phyloP scores from a whole-genome alignment of 2,888 invertebrate species.

The Idaea aversata region DNA sequence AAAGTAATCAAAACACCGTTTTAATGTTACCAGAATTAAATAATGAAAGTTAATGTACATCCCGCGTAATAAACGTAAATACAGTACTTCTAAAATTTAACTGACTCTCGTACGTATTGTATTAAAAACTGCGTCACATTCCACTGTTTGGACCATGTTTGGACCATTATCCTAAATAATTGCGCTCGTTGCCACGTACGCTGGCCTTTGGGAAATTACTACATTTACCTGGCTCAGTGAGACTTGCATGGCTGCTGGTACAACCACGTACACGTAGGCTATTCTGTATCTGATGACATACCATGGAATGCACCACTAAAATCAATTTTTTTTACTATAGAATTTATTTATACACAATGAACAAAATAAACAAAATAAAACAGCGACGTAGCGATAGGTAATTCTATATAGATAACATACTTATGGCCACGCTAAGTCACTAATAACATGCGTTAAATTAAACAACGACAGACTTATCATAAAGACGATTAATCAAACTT shows the following conservation, averaged over 20 bases:
- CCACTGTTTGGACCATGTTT: conserved; percentile 1
- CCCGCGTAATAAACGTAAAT: neutral
- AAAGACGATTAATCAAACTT: too few species aligned
- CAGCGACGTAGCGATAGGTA: too few species aligned
- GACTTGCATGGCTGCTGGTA: neutral
- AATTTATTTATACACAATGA: too few species aligned
- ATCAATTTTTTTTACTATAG: too few species aligned
- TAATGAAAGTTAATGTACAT: neutral
- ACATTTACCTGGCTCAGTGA: neutral
- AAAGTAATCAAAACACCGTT: neutral
- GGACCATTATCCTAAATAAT: neutral
- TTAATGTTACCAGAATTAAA: neutral
- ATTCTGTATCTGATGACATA: neutral
- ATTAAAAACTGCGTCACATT: neutral
- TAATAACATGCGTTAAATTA: too few species aligned
- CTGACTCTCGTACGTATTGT: neutral
- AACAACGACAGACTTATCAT: too few species aligned
- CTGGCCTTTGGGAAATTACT: neutral
- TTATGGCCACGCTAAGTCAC: too few species aligned
- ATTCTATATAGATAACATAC: too few species aligned
- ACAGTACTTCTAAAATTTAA: neutral
- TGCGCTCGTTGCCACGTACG: neutral
- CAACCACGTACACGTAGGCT: neutral
- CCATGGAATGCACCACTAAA: too few species aligned
- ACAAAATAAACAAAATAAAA: too few species aligned